Percentiles rank a stretch among this genome's conserved stretches.
Evolutionary conservation across 2,888 invertebrate genomes (phyloP).

Genomic region (Drosophila nr. fundita): DNA sequence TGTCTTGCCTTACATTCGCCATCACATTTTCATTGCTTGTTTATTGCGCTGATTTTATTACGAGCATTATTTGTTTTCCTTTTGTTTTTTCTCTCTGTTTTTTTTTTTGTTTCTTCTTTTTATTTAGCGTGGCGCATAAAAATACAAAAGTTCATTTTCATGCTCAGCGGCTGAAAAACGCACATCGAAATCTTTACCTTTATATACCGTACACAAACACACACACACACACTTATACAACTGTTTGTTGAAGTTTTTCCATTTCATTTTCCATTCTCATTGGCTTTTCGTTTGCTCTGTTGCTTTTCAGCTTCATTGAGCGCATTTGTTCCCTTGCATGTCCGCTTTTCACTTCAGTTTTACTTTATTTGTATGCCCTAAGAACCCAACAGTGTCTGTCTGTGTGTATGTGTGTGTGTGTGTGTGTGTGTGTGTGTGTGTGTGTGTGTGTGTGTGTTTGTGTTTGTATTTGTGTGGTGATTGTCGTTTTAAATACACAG

Average conservation of each 20-base stretch:
- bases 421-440: slow-evolving; percentile 13
- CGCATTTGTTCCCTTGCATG: slow-evolving; percentile 59
- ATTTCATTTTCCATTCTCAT: slow-evolving; percentile 78
- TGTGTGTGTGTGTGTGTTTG: slow-evolving; percentile 11
- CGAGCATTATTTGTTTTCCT: slow-evolving; percentile 61
- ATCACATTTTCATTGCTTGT: slow-evolving; percentile 70
- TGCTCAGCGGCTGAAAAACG: slow-evolving; percentile 74
- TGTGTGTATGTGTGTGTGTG: slow-evolving; percentile 2
- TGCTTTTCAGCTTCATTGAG: slow-evolving; percentile 75
- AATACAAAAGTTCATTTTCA: slow-evolving; percentile 71
- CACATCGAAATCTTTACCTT: slow-evolving; percentile 65
- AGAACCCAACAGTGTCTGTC: neutral
- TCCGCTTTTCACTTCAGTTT: slow-evolving; percentile 32
- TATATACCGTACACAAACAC: slow-evolving; percentile 14
- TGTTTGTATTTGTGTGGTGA: slow-evolving; percentile 45
- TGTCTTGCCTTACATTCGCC: slow-evolving; percentile 32
- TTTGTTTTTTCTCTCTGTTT: neutral
- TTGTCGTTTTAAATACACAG: slow-evolving; percentile 73
- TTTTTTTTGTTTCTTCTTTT: slow-evolving; percentile 19
- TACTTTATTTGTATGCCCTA: slow-evolving; percentile 45
- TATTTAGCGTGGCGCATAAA: slow-evolving; percentile 62
- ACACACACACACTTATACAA: slow-evolving; percentile 13
- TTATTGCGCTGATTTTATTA: slow-evolving; percentile 78
- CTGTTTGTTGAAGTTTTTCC: slow-evolving; percentile 59
- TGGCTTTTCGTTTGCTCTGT: slow-evolving; percentile 46